Evolutionary conservation across 37 sponge, comb jelly and placozoan genomes (phyloP).

Genomic region (Halichondria panicea): DNA sequence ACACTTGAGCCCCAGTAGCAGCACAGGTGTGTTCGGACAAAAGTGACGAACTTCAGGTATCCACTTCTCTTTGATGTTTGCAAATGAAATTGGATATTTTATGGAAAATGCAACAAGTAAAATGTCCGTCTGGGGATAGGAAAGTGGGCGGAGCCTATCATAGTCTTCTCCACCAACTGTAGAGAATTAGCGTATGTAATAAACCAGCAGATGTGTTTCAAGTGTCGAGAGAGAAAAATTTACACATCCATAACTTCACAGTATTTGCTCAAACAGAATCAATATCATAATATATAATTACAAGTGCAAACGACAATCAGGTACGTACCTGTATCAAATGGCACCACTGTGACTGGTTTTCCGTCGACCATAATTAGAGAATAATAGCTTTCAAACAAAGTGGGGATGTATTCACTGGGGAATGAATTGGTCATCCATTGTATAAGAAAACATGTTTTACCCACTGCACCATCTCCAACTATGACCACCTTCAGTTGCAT

Average conservation of each 20-base stretch:
- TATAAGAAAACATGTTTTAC: slow-evolving; percentile 72
- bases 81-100: slow-evolving; percentile 18
- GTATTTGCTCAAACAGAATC: too few relatives aligned
- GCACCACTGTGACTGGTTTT: slow-evolving; percentile 41
- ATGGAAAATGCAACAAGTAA: slow-evolving; percentile 62
- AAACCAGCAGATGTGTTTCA: too few relatives aligned
- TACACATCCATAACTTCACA: too few relatives aligned
- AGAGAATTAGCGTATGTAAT: too few relatives aligned
- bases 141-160: slow-evolving; percentile 70
- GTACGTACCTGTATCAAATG: slow-evolving; percentile 55
- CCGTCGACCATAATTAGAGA: slow-evolving; percentile 55
- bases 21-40: slow-evolving; percentile 59
- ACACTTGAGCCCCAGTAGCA: slow-evolving; percentile 62
- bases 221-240: too few relatives aligned
- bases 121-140: slow-evolving; percentile 79
- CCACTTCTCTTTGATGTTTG: slow-evolving; percentile 52
- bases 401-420: slow-evolving; percentile 71
- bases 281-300: too few relatives aligned
- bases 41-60: slow-evolving; percentile 50
- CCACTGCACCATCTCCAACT: slow-evolving; percentile 73
- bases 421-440: slow-evolving; percentile 63
- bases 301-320: too few relatives aligned
- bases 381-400: slow-evolving; percentile 69
- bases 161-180: slow-evolving; percentile 79
- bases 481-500: slow-evolving; percentile 56